Conservation (phyloP, 2,888 invertebrate genomes). For the Ornithoptera priamus region DNA sequence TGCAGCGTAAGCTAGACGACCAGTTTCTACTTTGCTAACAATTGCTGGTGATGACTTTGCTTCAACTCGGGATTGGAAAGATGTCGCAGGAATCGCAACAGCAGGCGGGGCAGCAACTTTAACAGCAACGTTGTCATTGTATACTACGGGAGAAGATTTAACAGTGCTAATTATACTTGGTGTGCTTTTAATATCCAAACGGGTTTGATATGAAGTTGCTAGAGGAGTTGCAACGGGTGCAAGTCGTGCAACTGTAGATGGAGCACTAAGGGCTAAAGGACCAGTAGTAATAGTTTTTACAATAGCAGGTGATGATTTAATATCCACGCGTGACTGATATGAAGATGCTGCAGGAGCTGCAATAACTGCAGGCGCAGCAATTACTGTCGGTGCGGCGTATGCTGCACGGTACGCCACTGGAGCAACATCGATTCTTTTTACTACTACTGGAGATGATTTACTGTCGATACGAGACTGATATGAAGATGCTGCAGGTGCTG, state of each 20-base stretch:
- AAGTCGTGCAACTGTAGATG: conserved; percentile 31
- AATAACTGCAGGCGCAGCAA: conserved; percentile 34
- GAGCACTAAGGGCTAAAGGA: conserved; percentile 38
- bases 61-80: conserved; percentile 48
- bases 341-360: conserved; percentile 44
- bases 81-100: conserved; percentile 44
- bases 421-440: conserved; percentile 34
- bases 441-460: conserved; percentile 34
- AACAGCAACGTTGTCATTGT: conserved; percentile 37
- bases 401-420: conserved; percentile 45
- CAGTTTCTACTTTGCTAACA: conserved; percentile 34
- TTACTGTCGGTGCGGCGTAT: conserved; percentile 31
- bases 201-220: conserved; percentile 51
- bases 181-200: conserved; percentile 46
- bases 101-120: conserved; percentile 51
- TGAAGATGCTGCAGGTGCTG: conserved; percentile 39
- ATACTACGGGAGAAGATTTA: conserved; percentile 38
- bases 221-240: conserved; percentile 34
- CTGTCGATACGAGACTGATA: conserved; percentile 48
- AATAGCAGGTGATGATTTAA: conserved; percentile 43
- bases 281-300: conserved; percentile 36
- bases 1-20: conserved; percentile 34
- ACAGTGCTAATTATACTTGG: conserved; percentile 40
- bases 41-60: conserved; percentile 45
- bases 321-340: conserved; percentile 46